phyloP scores from a whole-genome alignment of 2,888 invertebrate genomes.

The Drosophila basisetae region DNA sequence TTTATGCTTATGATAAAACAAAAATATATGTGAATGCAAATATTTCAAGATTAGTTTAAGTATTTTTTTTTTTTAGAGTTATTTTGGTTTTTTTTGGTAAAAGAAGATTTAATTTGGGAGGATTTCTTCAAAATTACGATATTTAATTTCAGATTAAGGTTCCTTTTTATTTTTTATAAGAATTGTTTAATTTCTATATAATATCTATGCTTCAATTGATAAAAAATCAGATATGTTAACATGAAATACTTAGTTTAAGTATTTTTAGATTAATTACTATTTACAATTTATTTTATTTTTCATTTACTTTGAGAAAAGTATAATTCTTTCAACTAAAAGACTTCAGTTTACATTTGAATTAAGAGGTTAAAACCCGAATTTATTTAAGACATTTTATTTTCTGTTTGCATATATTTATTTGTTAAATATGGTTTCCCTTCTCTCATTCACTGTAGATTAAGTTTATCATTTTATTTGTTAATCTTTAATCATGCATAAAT shows the following conservation, averaged over 20 bases:
- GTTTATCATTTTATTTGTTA: background rate
- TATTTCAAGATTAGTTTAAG: background rate
- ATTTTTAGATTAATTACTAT: background rate
- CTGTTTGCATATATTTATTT: background rate
- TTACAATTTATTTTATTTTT: background rate
- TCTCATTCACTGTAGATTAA: background rate
- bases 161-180: background rate
- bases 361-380: background rate
- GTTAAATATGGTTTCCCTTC: background rate
- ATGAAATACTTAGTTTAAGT: background rate
- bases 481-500: background rate
- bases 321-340: background rate
- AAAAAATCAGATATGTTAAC: too few relatives aligned
- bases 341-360: background rate
- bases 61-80: background rate
- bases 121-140: fast-evolving
- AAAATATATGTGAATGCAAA: background rate
- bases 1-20: background rate
- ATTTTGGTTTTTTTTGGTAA: background rate
- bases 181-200: background rate
- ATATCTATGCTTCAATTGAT: background rate
- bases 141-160: background rate
- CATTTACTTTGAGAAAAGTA: background rate
- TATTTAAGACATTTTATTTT: background rate
- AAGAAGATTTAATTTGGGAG: background rate